These are phyloP conservation scores for Apis florea DNA, from an alignment of 1,140 invertebrate species.

Conservation along the genomic window DNA sequence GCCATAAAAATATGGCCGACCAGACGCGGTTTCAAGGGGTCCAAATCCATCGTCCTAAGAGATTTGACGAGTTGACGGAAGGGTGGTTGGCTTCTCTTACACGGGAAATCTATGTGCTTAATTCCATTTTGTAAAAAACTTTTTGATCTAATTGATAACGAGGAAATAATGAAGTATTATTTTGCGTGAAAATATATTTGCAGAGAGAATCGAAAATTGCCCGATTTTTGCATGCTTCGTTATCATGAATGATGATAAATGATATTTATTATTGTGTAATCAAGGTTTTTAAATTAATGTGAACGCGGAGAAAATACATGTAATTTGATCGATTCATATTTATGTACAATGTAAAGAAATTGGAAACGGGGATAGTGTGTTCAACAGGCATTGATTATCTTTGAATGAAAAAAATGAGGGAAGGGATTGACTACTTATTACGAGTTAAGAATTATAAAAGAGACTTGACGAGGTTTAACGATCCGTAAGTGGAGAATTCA, in stretches of 20 bases:
- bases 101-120: not conserved
- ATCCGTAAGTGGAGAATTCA: slow-evolving; percentile 5
- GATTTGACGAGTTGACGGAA: slow-evolving; percentile 11
- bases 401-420: slow-evolving; percentile 16
- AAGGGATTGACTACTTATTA: slow-evolving; percentile 23
- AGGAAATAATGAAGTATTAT: not conserved
- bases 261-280: not conserved
- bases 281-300: not conserved
- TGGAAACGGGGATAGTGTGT: not conserved
- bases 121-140: not conserved
- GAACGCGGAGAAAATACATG: not conserved
- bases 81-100: slow-evolving; percentile 12
- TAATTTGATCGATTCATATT: slow-evolving; percentile 2
- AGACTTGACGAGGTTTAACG: slow-evolving; percentile 42
- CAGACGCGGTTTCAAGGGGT: slow-evolving; percentile 73
- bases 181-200: not conserved
- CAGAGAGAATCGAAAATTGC: not conserved
- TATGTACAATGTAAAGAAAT: not conserved
- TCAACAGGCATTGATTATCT: not conserved
- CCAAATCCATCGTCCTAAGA: slow-evolving; percentile 38
- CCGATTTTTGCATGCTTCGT: not conserved
- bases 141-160: not conserved
- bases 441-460: slow-evolving; percentile 31
- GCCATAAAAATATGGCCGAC: slow-evolving; percentile 79
- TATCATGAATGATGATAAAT: not conserved